Evolutionary conservation across 2,797 vertebrate genomes (phyloP), one percentile per base, ranked within the genome.

Genomic region (Bucorvus abyssinicus): DNA sequence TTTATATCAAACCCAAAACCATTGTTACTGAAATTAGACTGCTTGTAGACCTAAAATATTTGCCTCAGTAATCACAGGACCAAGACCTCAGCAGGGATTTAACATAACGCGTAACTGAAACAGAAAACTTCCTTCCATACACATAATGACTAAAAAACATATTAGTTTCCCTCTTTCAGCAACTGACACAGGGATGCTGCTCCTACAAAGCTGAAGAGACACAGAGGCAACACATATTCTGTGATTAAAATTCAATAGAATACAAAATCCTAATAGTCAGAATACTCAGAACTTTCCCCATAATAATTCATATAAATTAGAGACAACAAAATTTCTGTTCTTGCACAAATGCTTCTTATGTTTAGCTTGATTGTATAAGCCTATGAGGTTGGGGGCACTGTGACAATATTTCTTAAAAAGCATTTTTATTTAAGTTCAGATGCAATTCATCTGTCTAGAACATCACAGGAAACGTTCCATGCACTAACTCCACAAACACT

Each of bases 401-500:
- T 0, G 1, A 83, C 21, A 65, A 1, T 18, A 53, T 30, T 30
- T 61, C 68, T 67, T 34, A 32, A 47, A 87, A 24, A 70, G 40
- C 5, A 1, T n/a, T 63, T 92, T 67, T 64, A 23, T 24, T 61
- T 3, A 82, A 67, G 27, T 65, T 78, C 26, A 84, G 42, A 70
- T 82, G 76, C 34, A 85, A 89, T 70, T 86, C 26, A 84, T 40
- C 75, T 94, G 19, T 20, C 75, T 55, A 60, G n/a, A 59, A 94
- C 30, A 84, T 19, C 14, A 84, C 89, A 78, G 17, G 61, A 76
- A 89, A 89, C 27, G 29, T 53, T 82, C 49, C 94, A 97, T 97
- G 97, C 96, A 97, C 94, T 93, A 79, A 81, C n/a, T 76, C 69
- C 86, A 96, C 94, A 87, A 93, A 93, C 89, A 95, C 56, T 73